phyloP scores from a whole-genome alignment of 1,140 invertebrate genomes.

The Sminthurinus signatus region DNA sequence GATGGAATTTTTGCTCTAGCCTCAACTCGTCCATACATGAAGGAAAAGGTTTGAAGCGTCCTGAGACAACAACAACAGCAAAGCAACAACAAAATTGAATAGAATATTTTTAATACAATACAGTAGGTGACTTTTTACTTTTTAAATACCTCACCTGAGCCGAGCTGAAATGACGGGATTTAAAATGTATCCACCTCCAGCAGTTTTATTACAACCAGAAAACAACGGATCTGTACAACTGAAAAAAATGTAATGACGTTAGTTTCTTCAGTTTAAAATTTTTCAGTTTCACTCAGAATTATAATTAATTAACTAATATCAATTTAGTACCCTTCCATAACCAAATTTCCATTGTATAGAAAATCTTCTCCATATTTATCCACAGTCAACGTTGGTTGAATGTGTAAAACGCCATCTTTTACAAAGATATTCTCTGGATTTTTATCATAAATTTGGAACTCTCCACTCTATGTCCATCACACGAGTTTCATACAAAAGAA shows the following conservation, averaged over 20 bases:
- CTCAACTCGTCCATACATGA: slow-evolving; percentile 66
- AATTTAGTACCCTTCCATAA: not conserved
- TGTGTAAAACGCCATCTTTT: slow-evolving; percentile 47
- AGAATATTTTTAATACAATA: no score
- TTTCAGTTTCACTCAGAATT: not conserved
- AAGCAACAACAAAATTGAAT: no score
- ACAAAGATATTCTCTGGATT: slow-evolving; percentile 33
- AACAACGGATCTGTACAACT: slow-evolving; percentile 28
- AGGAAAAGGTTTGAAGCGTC: slow-evolving; percentile 60
- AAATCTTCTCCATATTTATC: slow-evolving; percentile 46
- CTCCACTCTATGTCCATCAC: no score
- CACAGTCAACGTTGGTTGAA: slow-evolving; percentile 46
- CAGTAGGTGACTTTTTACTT: no score
- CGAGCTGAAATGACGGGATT: slow-evolving; percentile 18
- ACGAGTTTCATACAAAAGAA: no score
- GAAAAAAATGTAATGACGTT: no score
- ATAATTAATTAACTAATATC: not conserved
- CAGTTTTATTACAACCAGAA: slow-evolving; percentile 18
- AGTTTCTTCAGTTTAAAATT: slow-evolving; percentile 56
- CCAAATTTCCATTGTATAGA: slow-evolving; percentile 29
- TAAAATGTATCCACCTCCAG: slow-evolving; percentile 6
- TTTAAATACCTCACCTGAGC: not conserved
- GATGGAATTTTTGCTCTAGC: slow-evolving; percentile 65
- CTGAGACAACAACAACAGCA: no score
- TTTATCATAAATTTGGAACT: slow-evolving; percentile 31